A percentile compares a stretch with the other conserved stretches of the same genome.
Evolutionary conservation across 64 coral and sea anemone genomes (phyloP).

Genomic region (Astreopora myriophthalma): DNA sequence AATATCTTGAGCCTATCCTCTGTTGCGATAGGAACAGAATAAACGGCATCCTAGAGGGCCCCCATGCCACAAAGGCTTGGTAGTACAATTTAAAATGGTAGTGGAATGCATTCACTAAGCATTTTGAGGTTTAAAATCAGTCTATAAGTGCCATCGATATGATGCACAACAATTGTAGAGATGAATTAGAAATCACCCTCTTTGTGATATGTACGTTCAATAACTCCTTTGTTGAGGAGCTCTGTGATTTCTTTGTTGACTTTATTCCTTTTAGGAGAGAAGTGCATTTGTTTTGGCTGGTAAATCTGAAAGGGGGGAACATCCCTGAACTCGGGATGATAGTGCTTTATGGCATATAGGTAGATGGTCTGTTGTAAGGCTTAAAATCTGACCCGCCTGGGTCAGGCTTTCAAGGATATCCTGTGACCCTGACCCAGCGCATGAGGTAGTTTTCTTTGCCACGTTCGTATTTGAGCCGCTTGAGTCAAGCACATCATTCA

Average conservation of each 20-base stretch:
- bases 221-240: constrained; percentile 53
- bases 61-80: constrained; percentile 18
- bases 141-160: constrained; percentile 19
- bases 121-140: constrained; percentile 64
- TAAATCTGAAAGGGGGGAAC: background rate
- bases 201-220: constrained; percentile 9
- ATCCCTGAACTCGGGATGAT: constrained; percentile 15
- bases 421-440: no score
- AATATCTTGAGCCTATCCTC: no score
- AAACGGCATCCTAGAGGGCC: constrained; percentile 62
- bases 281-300: background rate
- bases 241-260: constrained; percentile 23
- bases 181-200: constrained; percentile 64
- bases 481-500: no score
- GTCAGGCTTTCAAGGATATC: no score
- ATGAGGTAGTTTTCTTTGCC: no score
- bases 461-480: no score
- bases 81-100: constrained; percentile 69
- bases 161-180: constrained; percentile 50
- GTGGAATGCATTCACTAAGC: constrained; percentile 44
- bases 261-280: background rate
- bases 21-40: constrained; percentile 44
- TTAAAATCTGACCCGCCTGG: background rate
- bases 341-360: constrained; percentile 55
- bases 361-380: constrained; percentile 11